Evolutionary conservation across 2,797 vertebrate species (phyloP).

Genomic region (Lates japonicus): DNA sequence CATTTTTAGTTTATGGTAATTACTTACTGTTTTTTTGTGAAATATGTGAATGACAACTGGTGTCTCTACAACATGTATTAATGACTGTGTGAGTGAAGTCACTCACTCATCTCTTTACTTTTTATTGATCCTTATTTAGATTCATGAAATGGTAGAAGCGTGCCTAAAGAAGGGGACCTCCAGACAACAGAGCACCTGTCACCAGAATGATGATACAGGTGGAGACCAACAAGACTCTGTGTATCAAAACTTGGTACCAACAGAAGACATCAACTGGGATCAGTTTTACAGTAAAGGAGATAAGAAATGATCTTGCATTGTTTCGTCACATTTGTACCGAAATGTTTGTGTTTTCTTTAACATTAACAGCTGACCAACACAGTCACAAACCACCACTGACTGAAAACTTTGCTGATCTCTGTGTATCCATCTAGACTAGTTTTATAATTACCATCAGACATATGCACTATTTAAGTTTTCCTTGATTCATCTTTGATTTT

Average conservation of each 20-base stretch:
- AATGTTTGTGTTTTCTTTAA: not conserved
- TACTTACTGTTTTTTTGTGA: not conserved
- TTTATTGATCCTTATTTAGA: slow-evolving; percentile 28
- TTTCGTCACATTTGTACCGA: not conserved
- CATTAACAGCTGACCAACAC: not conserved
- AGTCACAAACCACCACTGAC: no score
- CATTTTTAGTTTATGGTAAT: not conserved
- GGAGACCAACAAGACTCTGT: slow-evolving; percentile 11
- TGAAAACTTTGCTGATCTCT: not conserved
- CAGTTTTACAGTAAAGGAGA: not conserved
- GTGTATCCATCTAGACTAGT: not conserved
- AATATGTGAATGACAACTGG: not conserved
- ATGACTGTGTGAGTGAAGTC: not conserved
- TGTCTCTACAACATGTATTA: not conserved
- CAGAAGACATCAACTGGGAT: slow-evolving; percentile 29
- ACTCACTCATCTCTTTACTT: not conserved
- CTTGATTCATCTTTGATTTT: not conserved
- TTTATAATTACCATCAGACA: not conserved
- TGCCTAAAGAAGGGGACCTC: accelerated
- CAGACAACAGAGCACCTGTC: not conserved
- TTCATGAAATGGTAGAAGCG: slow-evolving; percentile 8
- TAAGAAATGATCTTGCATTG: not conserved
- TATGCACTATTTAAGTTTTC: not conserved
- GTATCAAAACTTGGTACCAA: slow-evolving; percentile 2
- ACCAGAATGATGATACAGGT: not conserved